Evolutionary conservation across 2,113 vertebrate genomes (phyloP).

Genomic region (Hippocampus abdominalis): DNA sequence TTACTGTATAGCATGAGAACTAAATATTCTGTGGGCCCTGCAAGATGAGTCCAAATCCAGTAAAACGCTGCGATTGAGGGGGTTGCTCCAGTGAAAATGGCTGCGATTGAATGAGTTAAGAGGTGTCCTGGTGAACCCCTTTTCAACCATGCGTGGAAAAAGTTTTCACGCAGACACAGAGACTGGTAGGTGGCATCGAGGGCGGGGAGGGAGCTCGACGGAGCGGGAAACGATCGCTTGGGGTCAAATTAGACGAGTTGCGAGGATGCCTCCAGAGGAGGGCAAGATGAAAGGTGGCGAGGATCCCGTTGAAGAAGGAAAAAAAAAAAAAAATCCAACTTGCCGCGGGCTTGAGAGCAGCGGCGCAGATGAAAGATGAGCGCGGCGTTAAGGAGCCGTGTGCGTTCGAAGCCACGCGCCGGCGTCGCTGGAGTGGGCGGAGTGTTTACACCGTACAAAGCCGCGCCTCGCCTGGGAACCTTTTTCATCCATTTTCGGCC

Average conservation of each 20-base stretch:
- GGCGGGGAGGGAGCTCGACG: not conserved
- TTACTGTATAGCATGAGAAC: no score
- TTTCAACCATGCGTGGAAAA: not conserved
- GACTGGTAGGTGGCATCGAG: constrained; percentile 3
- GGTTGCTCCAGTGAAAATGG: no score
- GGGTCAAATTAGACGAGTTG: constrained; percentile 8
- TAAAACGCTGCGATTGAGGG: no score
- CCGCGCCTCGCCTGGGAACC: not conserved
- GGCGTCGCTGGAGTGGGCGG: constrained; percentile 10
- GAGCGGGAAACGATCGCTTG: constrained; percentile 11
- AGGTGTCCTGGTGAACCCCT: not conserved
- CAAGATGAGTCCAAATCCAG: no score
- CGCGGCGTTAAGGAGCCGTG: constrained; percentile 28
- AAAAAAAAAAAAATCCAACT: constrained; percentile 16
- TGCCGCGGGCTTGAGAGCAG: constrained; percentile 43
- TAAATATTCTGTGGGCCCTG: no score
- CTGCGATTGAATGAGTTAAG: not conserved
- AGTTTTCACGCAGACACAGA: constrained; percentile 8
- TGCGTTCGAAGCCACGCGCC: constrained; percentile 18
- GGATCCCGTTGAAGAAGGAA: constrained; percentile 21
- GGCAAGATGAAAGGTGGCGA: constrained; percentile 50
- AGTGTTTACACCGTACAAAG: constrained; percentile 46
- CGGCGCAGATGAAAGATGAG: constrained; percentile 47
- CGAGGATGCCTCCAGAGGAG: not conserved
- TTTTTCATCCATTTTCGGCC: constrained; percentile 2